Percentiles rank a stretch among this genome's conserved stretches.
Evolutionary conservation across 2,113 vertebrate species (phyloP).

Genomic region (Clarias macrocephalus): DNA sequence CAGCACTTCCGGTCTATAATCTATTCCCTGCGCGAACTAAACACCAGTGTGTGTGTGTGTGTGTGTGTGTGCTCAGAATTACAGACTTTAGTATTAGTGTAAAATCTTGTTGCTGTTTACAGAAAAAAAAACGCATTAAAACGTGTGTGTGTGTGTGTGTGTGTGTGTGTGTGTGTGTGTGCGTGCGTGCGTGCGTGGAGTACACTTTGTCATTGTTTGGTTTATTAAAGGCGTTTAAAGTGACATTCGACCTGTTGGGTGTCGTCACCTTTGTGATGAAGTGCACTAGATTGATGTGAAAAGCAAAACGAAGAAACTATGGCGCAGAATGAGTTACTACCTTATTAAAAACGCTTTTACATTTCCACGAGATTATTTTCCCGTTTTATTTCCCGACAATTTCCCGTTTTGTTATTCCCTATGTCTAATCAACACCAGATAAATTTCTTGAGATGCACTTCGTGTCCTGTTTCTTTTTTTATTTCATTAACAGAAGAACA

Average conservation of each 20-base stretch:
- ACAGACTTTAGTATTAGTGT: slow-evolving; percentile 13
- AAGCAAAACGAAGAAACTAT: not conserved
- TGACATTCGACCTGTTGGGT: not conserved
- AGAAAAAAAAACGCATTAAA: not conserved
- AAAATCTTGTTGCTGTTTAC: not conserved
- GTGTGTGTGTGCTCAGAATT: slow-evolving; percentile 4
- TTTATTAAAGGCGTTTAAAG: slow-evolving; percentile 29
- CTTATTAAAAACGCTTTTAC: not conserved
- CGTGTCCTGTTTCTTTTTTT: not conserved
- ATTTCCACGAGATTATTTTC: not conserved
- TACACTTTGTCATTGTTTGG: slow-evolving; percentile 24
- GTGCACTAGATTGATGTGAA: not conserved
- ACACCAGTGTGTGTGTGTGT: slow-evolving; percentile 1
- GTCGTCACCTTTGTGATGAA: not conserved
- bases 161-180: not conserved
- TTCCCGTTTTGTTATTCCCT: not conserved
- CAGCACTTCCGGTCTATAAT: slow-evolving; percentile 10
- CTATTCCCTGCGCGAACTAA: not conserved
- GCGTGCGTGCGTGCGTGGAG: slow-evolving; percentile 6
- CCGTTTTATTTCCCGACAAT: not conserved
- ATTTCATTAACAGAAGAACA: not conserved
- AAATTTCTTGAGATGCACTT: not conserved
- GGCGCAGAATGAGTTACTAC: not conserved
- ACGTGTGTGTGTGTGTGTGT: slow-evolving; percentile 9
- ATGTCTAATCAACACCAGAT: not conserved